A percentile compares a stretch with the other conserved stretches of the same genome.
Conservation (phyloP, 92 coral and sea anemone genomes). For the Siderastrea radians region DNA sequence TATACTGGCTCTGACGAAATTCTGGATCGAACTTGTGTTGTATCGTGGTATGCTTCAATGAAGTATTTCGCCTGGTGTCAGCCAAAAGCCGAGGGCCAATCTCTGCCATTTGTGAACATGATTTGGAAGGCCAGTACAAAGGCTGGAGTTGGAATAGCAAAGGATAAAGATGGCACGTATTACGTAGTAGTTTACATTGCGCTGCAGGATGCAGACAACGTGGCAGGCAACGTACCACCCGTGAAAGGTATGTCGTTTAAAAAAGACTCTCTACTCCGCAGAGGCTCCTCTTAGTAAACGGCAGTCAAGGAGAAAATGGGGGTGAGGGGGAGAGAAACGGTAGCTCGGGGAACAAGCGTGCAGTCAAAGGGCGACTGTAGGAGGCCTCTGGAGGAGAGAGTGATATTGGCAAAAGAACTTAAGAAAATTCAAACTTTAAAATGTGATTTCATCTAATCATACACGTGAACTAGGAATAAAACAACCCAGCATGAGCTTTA, state of each 20-base stretch:
- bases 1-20: constrained; percentile 73
- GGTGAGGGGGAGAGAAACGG: too few relatives aligned
- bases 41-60: constrained; percentile 86
- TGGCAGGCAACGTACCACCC: constrained; percentile 76
- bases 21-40: constrained; percentile 76
- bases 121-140: constrained; percentile 78
- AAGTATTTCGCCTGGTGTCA: constrained; percentile 82
- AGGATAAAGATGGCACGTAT: constrained; percentile 56
- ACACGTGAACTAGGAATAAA: too few relatives aligned
- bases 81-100: constrained; percentile 75
- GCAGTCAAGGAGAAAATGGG: too few relatives aligned
- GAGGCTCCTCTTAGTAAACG: too few relatives aligned
- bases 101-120: constrained; percentile 88
- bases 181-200: constrained; percentile 81
- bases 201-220: constrained; percentile 62
- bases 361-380: too few relatives aligned
- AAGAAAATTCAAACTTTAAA: too few relatives aligned
- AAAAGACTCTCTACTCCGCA: too few relatives aligned
- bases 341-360: too few relatives aligned
- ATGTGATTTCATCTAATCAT: too few relatives aligned
- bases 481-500: too few relatives aligned
- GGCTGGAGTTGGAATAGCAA: constrained; percentile 81
- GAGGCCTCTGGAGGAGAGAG: too few relatives aligned
- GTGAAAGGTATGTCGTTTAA: constrained; percentile 58
- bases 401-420: too few relatives aligned